Conservation (phyloP, 2,888 invertebrate genomes). For the Trachelus tabidus region DNA sequence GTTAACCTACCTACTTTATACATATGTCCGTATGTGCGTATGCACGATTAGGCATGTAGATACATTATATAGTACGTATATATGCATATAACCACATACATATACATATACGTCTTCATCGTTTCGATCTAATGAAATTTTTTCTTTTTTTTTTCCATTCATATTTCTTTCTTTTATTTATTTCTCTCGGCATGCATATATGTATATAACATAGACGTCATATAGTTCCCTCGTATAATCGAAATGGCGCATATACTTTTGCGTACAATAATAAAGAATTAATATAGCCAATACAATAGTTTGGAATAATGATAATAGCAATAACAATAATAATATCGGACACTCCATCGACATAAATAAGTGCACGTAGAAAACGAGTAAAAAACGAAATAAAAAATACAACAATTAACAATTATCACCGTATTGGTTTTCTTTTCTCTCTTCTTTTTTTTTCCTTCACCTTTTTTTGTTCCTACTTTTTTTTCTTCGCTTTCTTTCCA, state of each 20-base stretch:
- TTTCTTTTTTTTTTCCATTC: not conserved
- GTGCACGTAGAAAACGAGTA: constrained; percentile 23
- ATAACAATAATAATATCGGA: constrained; percentile 19
- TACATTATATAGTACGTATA: constrained; percentile 6
- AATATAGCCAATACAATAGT: not conserved
- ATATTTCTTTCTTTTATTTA: constrained; percentile 31
- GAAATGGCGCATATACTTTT: constrained; percentile 1
- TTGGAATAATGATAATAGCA: constrained; percentile 18
- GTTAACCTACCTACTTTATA: constrained; percentile 65
- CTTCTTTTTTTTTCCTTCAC: constrained; percentile 11
- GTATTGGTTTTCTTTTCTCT: constrained; percentile 11
- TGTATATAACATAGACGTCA: constrained; percentile 2
- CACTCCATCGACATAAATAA: constrained; percentile 27
- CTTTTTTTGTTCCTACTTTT: constrained; percentile 13
- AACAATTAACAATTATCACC: constrained; percentile 25
- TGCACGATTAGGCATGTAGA: constrained; percentile 42
- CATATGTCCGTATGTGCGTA: constrained; percentile 62
- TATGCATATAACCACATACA: constrained; percentile 10
- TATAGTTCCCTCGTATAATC: constrained; percentile 3
- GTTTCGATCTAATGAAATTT: constrained; percentile 15
- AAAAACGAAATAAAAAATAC: constrained; percentile 25
- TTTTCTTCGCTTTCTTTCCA: constrained; percentile 17
- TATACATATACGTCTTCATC: constrained; percentile 47
- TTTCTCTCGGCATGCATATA: not conserved
- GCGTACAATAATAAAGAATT: constrained; percentile 2